A percentile compares a stretch with the other conserved stretches of the same genome.
phyloP scores from a whole-genome alignment of 1,140 invertebrate genomes.

The Philotrypesis tridentata region DNA sequence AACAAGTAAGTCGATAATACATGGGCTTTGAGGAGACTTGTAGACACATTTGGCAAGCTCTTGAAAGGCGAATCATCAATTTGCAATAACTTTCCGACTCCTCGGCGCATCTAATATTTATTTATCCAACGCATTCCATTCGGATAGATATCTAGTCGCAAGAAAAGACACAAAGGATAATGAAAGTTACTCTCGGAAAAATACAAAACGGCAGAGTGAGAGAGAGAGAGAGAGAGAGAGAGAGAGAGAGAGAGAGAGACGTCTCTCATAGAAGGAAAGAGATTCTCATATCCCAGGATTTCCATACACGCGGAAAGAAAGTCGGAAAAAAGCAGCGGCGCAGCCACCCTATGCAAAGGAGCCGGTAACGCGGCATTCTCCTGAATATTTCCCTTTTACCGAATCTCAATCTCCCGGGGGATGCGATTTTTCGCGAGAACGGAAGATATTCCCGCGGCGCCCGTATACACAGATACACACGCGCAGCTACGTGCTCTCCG shows the following conservation, averaged over 20 bases:
- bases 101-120: neutral
- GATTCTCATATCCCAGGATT: neutral
- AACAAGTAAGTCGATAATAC: no score
- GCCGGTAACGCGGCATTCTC: neutral
- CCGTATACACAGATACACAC: neutral
- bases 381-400: slow-evolving; percentile 34
- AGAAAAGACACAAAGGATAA: slow-evolving; percentile 14
- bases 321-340: neutral
- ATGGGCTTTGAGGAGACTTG: no score
- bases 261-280: neutral
- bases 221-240: no score
- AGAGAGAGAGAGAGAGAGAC: no score
- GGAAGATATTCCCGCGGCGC: neutral
- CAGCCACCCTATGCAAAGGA: neutral
- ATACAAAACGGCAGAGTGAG: neutral
- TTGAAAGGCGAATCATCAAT: neutral
- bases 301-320: neutral
- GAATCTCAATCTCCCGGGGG: neutral
- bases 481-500: neutral
- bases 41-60: no score
- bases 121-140: neutral
- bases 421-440: slow-evolving; percentile 28
- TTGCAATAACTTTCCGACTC: neutral
- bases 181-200: neutral
- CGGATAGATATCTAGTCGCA: no score